phyloP scores from a whole-genome alignment of 2,797 vertebrate species.

The Calcarius lapponicus region DNA sequence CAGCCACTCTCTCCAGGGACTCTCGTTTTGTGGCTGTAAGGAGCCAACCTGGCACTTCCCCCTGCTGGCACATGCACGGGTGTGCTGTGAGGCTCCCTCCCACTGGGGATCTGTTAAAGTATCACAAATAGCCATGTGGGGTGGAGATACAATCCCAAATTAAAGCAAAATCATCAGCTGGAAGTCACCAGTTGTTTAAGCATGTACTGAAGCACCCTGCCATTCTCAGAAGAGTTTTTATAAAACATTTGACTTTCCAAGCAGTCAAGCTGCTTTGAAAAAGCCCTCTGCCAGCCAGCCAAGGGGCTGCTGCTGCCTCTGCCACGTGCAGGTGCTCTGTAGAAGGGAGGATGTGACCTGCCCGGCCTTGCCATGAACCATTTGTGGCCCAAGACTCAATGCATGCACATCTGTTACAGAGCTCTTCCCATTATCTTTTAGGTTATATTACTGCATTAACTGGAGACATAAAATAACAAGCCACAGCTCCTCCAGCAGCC shows the following conservation, averaged over 20 bases:
- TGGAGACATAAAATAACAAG: neutral
- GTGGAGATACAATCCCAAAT: neutral
- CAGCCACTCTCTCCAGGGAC: neutral
- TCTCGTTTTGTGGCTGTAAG: neutral
- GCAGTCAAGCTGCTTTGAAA: neutral
- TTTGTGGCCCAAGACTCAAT: neutral
- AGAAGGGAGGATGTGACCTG: neutral
- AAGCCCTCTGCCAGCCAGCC: neutral
- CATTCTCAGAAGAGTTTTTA: neutral
- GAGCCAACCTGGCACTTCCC: neutral
- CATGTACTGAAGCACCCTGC: neutral
- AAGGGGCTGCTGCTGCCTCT: neutral
- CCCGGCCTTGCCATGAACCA: fast-evolving
- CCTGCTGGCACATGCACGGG: fast-evolving
- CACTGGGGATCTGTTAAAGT: neutral
- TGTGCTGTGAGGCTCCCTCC: neutral
- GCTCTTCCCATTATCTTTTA: neutral
- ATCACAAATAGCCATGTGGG: fast-evolving
- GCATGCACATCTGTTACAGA: neutral
- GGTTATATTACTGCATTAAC: neutral
- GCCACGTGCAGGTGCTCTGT: fast-evolving
- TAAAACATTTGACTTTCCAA: neutral
- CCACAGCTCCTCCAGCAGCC: neutral
- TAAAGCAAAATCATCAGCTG: neutral
- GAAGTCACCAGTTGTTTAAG: neutral